These are phyloP conservation scores for Indri indri DNA, from an alignment of 2,113 vertebrate genomes.

Conservation along the genomic window DNA sequence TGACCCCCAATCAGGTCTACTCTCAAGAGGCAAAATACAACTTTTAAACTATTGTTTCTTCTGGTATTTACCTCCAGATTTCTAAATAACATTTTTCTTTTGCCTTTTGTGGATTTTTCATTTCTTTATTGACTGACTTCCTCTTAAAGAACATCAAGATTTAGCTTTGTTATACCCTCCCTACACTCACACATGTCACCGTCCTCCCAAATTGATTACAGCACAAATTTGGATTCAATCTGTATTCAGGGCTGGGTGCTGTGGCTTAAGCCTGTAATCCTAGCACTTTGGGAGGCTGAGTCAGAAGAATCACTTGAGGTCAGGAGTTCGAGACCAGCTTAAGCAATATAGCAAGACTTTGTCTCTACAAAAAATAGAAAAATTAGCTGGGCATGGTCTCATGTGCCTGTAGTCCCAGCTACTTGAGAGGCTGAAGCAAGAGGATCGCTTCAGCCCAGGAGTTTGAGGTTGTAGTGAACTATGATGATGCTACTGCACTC, in stretches of 20 bases:
- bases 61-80: background rate
- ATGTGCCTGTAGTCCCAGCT: background rate
- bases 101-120: background rate
- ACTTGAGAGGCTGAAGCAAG: background rate
- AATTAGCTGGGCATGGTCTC: background rate
- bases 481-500: background rate
- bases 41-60: conserved; percentile 9
- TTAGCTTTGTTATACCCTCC: background rate
- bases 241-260: background rate
- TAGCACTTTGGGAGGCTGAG: background rate
- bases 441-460: background rate
- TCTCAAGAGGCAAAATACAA: background rate
- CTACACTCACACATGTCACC: background rate
- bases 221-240: background rate
- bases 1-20: background rate
- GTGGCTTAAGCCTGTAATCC: no score
- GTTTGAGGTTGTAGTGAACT: background rate
- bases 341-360: background rate
- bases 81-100: conserved; percentile 14
- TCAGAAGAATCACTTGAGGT: background rate
- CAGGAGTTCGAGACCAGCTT: background rate
- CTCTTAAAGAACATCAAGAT: conserved; percentile 19
- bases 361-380: background rate
- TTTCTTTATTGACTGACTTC: background rate
- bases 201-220: background rate